Evolutionary conservation across 2,797 vertebrate genomes (phyloP).

Genomic region (Sebastes cheni): DNA sequence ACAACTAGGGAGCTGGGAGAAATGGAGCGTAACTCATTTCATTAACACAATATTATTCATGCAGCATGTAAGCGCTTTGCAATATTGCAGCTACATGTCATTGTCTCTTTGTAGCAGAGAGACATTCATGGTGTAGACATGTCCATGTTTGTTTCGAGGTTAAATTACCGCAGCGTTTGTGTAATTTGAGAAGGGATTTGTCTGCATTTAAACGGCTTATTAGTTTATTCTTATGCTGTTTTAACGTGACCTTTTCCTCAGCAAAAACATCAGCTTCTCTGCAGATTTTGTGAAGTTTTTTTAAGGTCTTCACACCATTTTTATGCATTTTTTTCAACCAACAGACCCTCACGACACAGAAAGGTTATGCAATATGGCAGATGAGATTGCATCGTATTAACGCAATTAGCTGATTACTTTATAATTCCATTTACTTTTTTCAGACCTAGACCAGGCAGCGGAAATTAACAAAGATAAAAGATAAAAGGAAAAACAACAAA

Average conservation of each 20-base stretch:
- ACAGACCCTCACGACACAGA: not conserved
- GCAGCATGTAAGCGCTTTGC: not conserved
- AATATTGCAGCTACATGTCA: not conserved
- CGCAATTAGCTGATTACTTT: not conserved
- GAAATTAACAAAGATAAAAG: not conserved
- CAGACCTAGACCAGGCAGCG: not conserved
- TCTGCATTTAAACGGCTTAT: not conserved
- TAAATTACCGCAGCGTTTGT: not conserved
- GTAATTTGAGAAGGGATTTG: not conserved
- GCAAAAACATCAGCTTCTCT: not conserved
- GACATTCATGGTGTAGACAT: not conserved
- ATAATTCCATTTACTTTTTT: not conserved
- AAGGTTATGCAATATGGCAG: not conserved
- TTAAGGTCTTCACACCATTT: not conserved
- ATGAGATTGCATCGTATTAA: not conserved
- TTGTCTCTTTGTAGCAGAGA: not conserved
- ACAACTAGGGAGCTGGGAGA: not conserved
- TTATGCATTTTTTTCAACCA: not conserved
- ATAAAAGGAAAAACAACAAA: not conserved
- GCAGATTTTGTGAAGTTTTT: not conserved
- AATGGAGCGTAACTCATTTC: not conserved
- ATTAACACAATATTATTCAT: constrained; percentile 33
- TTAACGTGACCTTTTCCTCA: not conserved
- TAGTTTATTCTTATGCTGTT: not conserved
- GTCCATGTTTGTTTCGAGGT: not conserved